Conservation (phyloP, 1,140 invertebrate species). For the Neelides sp. region DNA sequence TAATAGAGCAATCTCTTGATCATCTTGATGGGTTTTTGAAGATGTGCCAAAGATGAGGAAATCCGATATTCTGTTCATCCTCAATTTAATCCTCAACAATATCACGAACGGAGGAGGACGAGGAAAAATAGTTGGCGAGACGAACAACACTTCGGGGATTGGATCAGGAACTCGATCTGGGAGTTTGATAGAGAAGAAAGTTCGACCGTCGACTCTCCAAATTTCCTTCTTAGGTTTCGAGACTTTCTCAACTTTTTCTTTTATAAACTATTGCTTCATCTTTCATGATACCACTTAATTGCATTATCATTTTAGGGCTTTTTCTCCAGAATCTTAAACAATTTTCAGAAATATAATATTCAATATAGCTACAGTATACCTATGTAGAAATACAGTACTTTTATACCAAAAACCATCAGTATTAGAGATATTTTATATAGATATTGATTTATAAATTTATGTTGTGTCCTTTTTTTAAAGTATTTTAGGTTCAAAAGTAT, state of each 20-base stretch:
- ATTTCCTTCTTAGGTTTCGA: slow-evolving; percentile 41
- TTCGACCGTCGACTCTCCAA: slow-evolving; percentile 57
- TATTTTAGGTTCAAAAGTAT: no score
- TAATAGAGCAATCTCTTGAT: neutral
- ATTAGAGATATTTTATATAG: no score
- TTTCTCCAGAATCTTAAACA: no score
- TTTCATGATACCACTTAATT: no score
- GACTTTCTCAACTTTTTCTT: no score
- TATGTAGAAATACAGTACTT: no score
- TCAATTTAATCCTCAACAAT: slow-evolving; percentile 77
- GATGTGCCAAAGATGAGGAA: slow-evolving; percentile 78
- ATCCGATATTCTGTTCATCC: slow-evolving; percentile 76
- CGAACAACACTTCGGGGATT: slow-evolving; percentile 52
- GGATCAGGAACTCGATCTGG: slow-evolving; percentile 43
- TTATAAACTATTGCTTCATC: neutral
- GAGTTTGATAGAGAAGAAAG: slow-evolving; percentile 20
- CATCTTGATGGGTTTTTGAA: slow-evolving; percentile 35
- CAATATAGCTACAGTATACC: no score
- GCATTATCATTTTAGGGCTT: no score
- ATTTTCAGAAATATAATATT: no score
- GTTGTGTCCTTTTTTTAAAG: no score
- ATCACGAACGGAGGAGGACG: slow-evolving; percentile 50
- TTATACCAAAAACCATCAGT: no score
- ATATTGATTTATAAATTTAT: no score
- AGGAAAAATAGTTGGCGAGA: slow-evolving; percentile 17